A percentile compares a stretch with the other conserved stretches of the same genome.
phyloP scores from a whole-genome alignment of 2,113 vertebrate genomes.

The Archilochus colubris region DNA sequence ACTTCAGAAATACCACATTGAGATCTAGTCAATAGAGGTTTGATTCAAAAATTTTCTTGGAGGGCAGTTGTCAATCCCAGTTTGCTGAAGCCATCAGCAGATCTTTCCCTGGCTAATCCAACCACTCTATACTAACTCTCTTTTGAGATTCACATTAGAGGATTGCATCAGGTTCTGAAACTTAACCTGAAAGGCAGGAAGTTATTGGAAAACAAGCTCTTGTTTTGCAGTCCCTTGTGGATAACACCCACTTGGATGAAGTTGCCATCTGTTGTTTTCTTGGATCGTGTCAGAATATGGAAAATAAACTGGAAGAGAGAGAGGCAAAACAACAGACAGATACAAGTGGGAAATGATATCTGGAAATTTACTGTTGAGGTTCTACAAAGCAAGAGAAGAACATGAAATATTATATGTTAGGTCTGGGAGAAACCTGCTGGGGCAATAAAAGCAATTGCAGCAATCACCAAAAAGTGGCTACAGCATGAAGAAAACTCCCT shows the following conservation, averaged over 20 bases:
- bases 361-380: background rate
- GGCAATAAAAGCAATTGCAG: background rate
- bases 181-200: conserved; percentile 54
- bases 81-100: background rate
- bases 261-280: conserved; percentile 67
- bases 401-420: background rate
- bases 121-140: background rate
- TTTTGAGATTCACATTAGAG: background rate
- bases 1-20: background rate
- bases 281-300: conserved; percentile 21
- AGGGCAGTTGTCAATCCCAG: background rate
- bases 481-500: background rate
- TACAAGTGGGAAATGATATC: background rate
- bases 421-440: background rate
- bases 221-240: conserved; percentile 29
- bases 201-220: conserved; percentile 24
- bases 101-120: background rate
- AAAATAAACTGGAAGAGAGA: conserved; percentile 40
- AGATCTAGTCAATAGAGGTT: background rate
- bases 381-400: background rate
- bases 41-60: background rate
- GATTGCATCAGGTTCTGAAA: background rate
- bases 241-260: conserved; percentile 59
- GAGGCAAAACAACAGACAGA: conserved; percentile 10
- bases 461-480: background rate